Evolutionary conservation across 2,888 invertebrate species (phyloP).

Genomic region (Drosophila meridionalis): DNA sequence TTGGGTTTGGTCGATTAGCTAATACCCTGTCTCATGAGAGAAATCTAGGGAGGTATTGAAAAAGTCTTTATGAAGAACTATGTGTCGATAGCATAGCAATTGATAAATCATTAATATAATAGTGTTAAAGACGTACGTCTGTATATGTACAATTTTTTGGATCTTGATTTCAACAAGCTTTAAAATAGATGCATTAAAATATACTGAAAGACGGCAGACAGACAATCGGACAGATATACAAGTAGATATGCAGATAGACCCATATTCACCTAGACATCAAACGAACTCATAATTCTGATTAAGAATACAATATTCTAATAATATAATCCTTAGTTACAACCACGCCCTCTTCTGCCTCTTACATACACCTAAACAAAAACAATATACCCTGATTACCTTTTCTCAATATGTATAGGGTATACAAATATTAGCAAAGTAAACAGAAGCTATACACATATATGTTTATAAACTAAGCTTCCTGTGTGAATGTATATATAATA

Average conservation of each 20-base stretch:
- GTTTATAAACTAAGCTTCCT: conserved; percentile 16
- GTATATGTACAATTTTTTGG: too few relatives aligned
- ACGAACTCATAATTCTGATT: neutral
- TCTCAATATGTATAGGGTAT: neutral
- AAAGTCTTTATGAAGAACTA: too few relatives aligned
- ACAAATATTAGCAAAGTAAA: conserved; percentile 30
- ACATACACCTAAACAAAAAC: neutral
- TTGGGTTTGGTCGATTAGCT: neutral
- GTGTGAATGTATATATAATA: conserved; percentile 6
- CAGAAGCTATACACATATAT: conserved; percentile 10
- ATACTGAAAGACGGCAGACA: too few relatives aligned
- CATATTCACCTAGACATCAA: neutral
- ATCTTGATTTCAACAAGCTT: too few relatives aligned
- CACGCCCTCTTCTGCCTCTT: neutral
- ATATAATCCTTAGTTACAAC: neutral
- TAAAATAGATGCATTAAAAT: too few relatives aligned
- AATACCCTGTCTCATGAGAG: neutral
- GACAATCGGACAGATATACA: neutral
- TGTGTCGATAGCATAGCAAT: too few relatives aligned
- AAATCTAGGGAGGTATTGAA: too few relatives aligned
- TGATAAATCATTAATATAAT: neutral
- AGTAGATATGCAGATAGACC: rapidly evolving
- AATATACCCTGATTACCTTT: neutral
- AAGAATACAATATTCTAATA: neutral
- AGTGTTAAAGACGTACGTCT: too few relatives aligned